phyloP scores from a whole-genome alignment of 2,797 vertebrate genomes.

The Micromesistius poutassou region DNA sequence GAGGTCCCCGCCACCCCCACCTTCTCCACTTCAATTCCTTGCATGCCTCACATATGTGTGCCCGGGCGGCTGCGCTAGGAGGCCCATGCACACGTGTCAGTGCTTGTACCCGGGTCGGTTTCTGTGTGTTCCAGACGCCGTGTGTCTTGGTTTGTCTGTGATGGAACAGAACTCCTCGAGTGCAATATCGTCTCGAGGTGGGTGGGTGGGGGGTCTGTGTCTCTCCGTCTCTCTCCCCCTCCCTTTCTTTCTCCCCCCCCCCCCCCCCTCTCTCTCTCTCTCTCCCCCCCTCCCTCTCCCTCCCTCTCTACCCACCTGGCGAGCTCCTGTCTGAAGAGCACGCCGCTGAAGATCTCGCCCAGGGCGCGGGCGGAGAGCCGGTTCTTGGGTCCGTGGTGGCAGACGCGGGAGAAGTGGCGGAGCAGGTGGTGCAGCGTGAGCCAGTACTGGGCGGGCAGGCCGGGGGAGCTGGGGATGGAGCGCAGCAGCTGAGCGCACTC shows the following conservation, averaged over 20 bases:
- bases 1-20: background rate
- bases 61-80: background rate
- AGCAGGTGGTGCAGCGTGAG: conserved; percentile 91
- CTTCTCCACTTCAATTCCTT: background rate
- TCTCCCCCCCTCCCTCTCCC: background rate
- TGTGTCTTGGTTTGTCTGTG: background rate
- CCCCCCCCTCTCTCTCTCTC: background rate
- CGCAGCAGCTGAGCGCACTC: conserved; percentile 86
- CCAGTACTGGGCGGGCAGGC: conserved; percentile 91
- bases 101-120: background rate
- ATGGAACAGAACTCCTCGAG: no score
- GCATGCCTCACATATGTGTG: background rate
- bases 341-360: conserved; percentile 90
- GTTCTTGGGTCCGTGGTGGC: conserved; percentile 85
- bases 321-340: conserved; percentile 85
- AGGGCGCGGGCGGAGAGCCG: conserved; percentile 81
- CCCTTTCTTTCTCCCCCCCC: no score
- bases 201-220: no score
- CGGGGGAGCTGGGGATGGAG: conserved; percentile 79
- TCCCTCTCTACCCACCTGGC: conserved; percentile 74
- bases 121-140: background rate
- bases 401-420: conserved; percentile 88
- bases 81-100: background rate
- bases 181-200: background rate
- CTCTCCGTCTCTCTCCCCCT: background rate